Percentiles rank a stretch among this genome's conserved stretches.
These are phyloP conservation scores for Struthidea cinerea DNA, from an alignment of 2,113 vertebrate genomes.

Conservation along the genomic window DNA sequence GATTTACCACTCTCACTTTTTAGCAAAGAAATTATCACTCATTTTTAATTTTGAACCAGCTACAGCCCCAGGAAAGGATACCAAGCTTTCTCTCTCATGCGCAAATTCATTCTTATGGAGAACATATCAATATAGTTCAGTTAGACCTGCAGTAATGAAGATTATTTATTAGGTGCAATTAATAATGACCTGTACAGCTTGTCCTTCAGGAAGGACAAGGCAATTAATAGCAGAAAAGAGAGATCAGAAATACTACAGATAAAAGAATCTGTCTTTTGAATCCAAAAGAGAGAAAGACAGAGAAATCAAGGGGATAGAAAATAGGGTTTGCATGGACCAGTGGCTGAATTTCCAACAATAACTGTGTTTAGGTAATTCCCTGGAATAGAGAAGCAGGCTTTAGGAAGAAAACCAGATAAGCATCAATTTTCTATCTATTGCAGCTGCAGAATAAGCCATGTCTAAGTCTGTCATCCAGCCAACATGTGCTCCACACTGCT, in stretches of 20 bases:
- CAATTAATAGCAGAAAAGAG: not conserved
- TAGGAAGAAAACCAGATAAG: not conserved
- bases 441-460: not conserved
- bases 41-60: not conserved
- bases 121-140: not conserved
- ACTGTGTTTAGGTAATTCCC: not conserved
- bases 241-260: not conserved
- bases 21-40: not conserved
- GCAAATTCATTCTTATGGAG: not conserved
- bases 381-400: not conserved
- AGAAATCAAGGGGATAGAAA: not conserved
- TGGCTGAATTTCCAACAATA: not conserved
- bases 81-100: rapidly evolving
- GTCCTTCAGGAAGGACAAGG: not conserved
- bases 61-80: not conserved
- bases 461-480: too few species aligned
- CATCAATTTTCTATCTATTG: not conserved
- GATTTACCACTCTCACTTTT: not conserved
- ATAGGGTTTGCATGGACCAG: not conserved
- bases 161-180: not conserved
- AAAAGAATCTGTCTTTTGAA: not conserved
- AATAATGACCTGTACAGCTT: not conserved
- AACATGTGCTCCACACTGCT: rapidly evolving
- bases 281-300: not conserved
- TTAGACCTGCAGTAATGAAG: not conserved